Evolutionary conservation across 2,797 vertebrate genomes (phyloP), one percentile per base, ranked within the genome.

Genomic region (Morelia viridis): DNA sequence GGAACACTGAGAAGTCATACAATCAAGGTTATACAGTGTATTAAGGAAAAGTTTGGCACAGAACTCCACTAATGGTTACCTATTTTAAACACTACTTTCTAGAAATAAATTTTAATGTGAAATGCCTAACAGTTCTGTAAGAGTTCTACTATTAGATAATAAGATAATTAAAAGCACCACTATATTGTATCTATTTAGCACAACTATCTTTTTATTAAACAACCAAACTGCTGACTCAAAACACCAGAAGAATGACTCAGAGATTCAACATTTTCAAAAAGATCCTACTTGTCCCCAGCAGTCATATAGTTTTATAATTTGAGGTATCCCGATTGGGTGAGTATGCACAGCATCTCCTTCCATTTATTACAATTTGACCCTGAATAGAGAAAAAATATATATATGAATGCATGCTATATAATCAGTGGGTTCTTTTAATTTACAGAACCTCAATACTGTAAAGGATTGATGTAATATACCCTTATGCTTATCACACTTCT

Each of bases 311-410:
- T 7, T 0, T 0, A 64, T 1, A 68, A 87, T 84, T 90, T 87
- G 65, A 65, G 8, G 17, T 88, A 50, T 64, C 0, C 46, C 26
- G 28, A 41, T 57, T 4, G 4, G 35, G 9, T 71, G 68, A 76
- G 17, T 46, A 22, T 46, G 71, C 71, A 24, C 8, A 76, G 8
- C 71, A 80, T 12, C 41, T 46, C 35, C 46, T 80, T 80, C 41
- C 9, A 80, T 80, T 80, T 17, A n/a, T 3, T 62, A 0, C n/a
- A 0, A 3, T 15, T 76, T 15, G 11, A 87, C 1, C 71, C n/a
- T 0, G 28, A 0, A 41, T 3, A 13, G 26, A 1, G n/a, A 22
- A 68, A 0, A 31, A 57, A 22, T n/a, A 58, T 3, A 24, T 0
- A 8, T 89, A 91, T 31, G 4, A 24, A 85, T 12, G 3, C 8